These are phyloP conservation scores for Cryptotermes secundus DNA, from an alignment of 1,140 invertebrate species.

Conservation along the genomic window DNA sequence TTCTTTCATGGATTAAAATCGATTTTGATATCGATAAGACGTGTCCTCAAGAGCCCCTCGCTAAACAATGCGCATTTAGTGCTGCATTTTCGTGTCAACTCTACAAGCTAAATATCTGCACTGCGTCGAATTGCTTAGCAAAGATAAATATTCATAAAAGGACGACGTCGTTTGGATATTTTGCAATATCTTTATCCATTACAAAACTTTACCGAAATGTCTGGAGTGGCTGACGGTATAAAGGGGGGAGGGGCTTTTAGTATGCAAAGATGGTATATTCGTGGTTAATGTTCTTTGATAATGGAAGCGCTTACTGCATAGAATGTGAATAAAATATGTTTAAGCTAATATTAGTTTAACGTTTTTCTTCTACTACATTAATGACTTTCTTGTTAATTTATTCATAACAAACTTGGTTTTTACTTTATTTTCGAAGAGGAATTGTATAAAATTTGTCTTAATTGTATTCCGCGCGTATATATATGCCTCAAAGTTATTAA, in stretches of 20 bases:
- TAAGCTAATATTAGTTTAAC: neutral
- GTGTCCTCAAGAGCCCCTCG: neutral
- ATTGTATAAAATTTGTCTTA: too few relatives aligned
- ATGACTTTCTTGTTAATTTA: neutral
- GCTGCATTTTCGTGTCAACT: neutral
- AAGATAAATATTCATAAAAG: neutral
- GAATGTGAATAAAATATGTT: too few relatives aligned
- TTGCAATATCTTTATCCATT: neutral
- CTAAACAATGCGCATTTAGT: neutral
- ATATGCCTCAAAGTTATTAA: neutral
- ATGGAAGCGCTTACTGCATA: too few relatives aligned
- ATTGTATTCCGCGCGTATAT: neutral
- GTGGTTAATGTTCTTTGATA: too few relatives aligned
- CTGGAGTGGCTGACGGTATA: too few relatives aligned
- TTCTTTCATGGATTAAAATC: too few relatives aligned
- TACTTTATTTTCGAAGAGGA: neutral
- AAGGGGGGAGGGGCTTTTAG: too few relatives aligned
- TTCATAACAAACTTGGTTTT: neutral
- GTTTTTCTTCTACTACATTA: neutral
- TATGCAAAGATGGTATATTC: too few relatives aligned
- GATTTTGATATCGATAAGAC: too few relatives aligned
- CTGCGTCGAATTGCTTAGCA: neutral
- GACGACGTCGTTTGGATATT: neutral
- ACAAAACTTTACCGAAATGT: neutral
- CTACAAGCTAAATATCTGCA: neutral